Conservation (phyloP, 2,113 vertebrate genomes). For the Trichomycterus rosablanca region DNA sequence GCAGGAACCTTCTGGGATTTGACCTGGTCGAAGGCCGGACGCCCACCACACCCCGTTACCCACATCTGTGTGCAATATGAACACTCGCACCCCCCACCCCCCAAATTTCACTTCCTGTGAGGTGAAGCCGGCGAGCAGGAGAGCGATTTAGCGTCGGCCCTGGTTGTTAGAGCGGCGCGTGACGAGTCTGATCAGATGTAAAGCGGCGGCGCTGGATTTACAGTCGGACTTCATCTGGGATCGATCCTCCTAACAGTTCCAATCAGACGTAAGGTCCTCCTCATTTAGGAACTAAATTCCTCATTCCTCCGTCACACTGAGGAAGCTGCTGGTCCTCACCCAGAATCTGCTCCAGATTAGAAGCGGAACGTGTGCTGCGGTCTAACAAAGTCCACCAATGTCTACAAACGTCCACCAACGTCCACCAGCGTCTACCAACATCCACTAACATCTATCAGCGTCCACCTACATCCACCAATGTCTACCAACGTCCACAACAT, state of each 20-base stretch:
- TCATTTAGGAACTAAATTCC: too few relatives aligned
- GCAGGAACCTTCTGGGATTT: neutral
- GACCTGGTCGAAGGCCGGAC: neutral
- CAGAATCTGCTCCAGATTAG: conserved; percentile 53
- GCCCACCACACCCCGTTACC: neutral
- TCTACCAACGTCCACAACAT: neutral
- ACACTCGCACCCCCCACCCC: too few relatives aligned
- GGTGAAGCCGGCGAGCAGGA: neutral
- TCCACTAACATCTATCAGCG: too few relatives aligned
- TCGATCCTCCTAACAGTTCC: conserved; percentile 50
- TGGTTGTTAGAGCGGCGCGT: neutral
- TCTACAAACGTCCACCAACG: too few relatives aligned
- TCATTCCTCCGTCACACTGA: conserved; percentile 19
- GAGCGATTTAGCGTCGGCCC: neutral
- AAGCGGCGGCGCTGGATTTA: conserved; percentile 48
- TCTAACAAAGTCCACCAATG: conserved; percentile 6
- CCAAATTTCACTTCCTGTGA: conserved; percentile 20
- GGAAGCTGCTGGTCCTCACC: conserved; percentile 25
- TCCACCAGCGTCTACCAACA: too few relatives aligned
- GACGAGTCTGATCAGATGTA: conserved; percentile 33
- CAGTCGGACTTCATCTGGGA: conserved; percentile 58
- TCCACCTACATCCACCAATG: neutral
- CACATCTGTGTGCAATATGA: conserved; percentile 36
- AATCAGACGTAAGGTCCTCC: conserved; percentile 24
- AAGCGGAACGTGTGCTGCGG: neutral